Evolutionary conservation across 2,797 vertebrate species (phyloP).

Genomic region (Phrynocephalus forsythii): DNA sequence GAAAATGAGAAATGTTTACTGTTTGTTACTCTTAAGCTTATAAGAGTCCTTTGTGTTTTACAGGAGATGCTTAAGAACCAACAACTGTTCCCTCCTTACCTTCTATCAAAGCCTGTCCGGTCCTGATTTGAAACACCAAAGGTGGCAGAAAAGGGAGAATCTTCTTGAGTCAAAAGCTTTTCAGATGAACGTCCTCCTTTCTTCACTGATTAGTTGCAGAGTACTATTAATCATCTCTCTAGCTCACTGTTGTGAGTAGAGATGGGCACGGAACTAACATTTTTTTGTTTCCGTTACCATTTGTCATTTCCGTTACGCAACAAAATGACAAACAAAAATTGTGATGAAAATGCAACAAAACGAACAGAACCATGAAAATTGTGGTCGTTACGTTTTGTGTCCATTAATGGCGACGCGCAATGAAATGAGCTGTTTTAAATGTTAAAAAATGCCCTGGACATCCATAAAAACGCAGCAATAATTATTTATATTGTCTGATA

Average conservation of each 20-base stretch:
- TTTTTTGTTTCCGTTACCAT: no score
- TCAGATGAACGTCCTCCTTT: slow-evolving; percentile 37
- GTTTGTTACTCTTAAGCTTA: slow-evolving; percentile 5
- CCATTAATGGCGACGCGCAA: no score
- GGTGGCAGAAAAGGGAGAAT: not conserved
- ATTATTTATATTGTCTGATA: no score
- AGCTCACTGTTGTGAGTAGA: not conserved
- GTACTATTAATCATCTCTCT: not conserved
- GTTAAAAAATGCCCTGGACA: no score
- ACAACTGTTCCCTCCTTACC: slow-evolving; percentile 5
- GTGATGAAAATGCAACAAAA: no score
- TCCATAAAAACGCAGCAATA: no score
- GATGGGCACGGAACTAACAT: no score
- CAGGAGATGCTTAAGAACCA: slow-evolving; percentile 44
- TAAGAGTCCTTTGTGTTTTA: slow-evolving; percentile 9
- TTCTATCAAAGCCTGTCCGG: slow-evolving; percentile 55
- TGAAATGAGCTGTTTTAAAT: no score
- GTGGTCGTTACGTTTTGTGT: no score
- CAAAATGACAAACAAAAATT: no score
- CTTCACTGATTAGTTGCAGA: slow-evolving; percentile 42
- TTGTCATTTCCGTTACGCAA: no score
- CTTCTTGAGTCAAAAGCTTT: slow-evolving; percentile 22
- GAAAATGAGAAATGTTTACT: not conserved
- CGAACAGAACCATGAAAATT: no score
- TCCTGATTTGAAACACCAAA: slow-evolving; percentile 16